Conservation (phyloP, 64 coral and sea anemone species). For the Montipora capricornis region DNA sequence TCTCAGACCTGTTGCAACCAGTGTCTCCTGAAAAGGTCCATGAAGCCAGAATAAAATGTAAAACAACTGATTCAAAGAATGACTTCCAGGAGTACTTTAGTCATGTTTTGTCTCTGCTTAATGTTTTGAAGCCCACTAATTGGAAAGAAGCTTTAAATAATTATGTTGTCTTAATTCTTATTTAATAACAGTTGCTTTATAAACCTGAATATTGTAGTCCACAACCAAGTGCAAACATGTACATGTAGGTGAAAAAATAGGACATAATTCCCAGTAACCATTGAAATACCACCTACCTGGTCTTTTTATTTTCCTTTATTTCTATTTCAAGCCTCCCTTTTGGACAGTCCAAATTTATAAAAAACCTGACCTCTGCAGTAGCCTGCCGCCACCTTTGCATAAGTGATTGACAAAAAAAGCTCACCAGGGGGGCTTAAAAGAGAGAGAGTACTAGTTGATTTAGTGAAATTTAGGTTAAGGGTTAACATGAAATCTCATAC, state of each 20-base stretch:
- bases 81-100: conserved; percentile 35
- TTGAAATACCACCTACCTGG: neutral
- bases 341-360: too few relatives aligned
- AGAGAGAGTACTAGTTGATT: too few relatives aligned
- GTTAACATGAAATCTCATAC: too few relatives aligned
- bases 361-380: too few relatives aligned
- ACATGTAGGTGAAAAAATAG: neutral
- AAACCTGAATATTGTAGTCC: conserved; percentile 24
- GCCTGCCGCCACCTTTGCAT: too few relatives aligned
- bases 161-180: conserved; percentile 48
- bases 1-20: too few relatives aligned
- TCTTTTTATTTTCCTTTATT: neutral
- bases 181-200: conserved; percentile 53
- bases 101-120: conserved; percentile 58
- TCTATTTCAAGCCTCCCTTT: too few relatives aligned
- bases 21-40: too few relatives aligned
- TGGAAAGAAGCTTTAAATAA: conserved; percentile 60
- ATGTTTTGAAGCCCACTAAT: conserved; percentile 46
- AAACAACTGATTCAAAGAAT: neutral
- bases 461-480: too few relatives aligned
- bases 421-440: too few relatives aligned
- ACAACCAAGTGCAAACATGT: neutral
- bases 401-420: too few relatives aligned
- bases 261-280: neutral
- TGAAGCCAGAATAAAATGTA: too few relatives aligned